Evolutionary conservation across 1,140 invertebrate species (phyloP), one percentile per base, ranked within the genome.

Genomic region (Leptopilina clavipes): DNA sequence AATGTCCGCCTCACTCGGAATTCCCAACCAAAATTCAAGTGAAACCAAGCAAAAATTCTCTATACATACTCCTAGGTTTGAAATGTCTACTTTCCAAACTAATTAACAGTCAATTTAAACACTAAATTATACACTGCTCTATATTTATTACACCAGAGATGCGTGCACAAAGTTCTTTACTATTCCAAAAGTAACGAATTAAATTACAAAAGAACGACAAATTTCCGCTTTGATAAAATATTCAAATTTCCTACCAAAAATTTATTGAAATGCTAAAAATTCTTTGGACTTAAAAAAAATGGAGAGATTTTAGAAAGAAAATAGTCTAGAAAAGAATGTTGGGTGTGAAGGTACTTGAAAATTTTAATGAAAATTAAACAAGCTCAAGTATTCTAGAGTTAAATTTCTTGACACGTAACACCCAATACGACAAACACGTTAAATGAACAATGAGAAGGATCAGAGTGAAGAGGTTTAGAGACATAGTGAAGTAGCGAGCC

Each of bases 361-460:
- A 40, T 40, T 40, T 40, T 40, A 40, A 40, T 40, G 19, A 52
- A 17, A n/a, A n/a, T 17, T 18, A 12, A 59, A 19, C 54, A 18
- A 7, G 25, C 14, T 52, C 48, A 52, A 65, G 59, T 25, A 10
- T 31, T 65, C 22, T 65, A 31, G 10, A 65, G 59, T 31, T 59
- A 25, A 65, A 65, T 65, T 65, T 14, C 59, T 65, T 65, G 59
- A 65, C 22, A 65, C 25, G 31, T 37, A 3, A 31, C 59, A 25
- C 59, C 14, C 14, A 22, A 65, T 19, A 65, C 14, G 22, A 31
- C 59, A 65, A 65, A 65, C 59, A 65, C 31, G 22, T 65, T 65
- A 65, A 65, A 65, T 65, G 59, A 65, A 65, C 25, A 65, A 22
- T 65, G 25, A 65, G 59, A 65, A 37, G 59, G 22, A 31, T 65